These are phyloP conservation scores for Megaustenia siamemsis DNA, from an alignment of 2,888 invertebrate species.

Conservation along the genomic window DNA sequence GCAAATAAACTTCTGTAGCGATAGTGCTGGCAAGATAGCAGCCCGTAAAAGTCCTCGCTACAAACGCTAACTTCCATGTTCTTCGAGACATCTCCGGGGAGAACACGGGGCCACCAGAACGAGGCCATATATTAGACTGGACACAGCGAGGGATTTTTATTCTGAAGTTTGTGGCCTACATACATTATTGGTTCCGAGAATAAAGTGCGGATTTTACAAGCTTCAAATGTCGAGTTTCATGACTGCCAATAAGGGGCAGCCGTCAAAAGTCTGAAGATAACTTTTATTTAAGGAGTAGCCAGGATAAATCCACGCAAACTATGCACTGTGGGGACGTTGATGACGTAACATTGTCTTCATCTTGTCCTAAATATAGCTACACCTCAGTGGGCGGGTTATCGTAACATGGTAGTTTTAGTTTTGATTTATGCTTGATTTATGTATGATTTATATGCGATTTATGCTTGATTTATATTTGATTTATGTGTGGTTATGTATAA, in stretches of 20 bases:
- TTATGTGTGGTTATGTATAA: no score
- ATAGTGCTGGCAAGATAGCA: conserved; percentile 3
- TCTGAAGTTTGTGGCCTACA: neutral
- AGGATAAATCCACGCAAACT: neutral
- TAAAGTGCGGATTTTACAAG: neutral
- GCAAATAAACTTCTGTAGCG: neutral
- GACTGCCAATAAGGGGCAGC: neutral
- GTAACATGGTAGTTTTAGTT: neutral
- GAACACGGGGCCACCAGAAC: neutral
- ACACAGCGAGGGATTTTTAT: neutral
- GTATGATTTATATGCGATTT: no score
- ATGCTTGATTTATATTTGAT: no score
- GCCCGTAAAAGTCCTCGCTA: no score
- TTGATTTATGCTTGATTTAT: no score
- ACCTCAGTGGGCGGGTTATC: neutral
- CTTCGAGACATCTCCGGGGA: neutral
- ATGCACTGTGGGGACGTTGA: neutral
- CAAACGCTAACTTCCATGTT: no score
- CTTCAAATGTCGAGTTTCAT: neutral
- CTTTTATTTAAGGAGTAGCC: neutral
- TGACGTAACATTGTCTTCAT: neutral
- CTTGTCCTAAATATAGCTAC: neutral
- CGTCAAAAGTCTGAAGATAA: neutral
- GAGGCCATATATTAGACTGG: neutral
- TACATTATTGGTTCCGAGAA: neutral